Base-by-base conservation (phyloP, 2,797 vertebrate genomes). In the Tiaroga cobitis region DNA sequence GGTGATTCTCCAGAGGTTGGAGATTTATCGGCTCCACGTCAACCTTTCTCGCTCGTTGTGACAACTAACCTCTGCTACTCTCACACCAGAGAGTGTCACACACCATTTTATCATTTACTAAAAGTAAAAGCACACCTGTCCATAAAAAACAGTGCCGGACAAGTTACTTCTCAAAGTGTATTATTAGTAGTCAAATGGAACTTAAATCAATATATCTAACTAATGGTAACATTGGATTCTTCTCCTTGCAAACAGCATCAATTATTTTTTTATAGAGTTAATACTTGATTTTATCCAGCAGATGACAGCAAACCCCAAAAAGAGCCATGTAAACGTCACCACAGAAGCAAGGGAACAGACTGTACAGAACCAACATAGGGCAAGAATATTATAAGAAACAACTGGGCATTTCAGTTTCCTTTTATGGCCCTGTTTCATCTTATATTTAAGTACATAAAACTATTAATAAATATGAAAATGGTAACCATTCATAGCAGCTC, bases 261-360 rank as follows among this genome's bases (percentile, higher is more conserved):
- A 46, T 21, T 2, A 26, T 21, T 2, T 54, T 29, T 13, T 21
- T 11, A 6, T 8, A 5, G 37, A n/a, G 21, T n/a, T 26, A 24
- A 77, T 41, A 18, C 51, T 80, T 80, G 43, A 37, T 34, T 34
- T 13, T 21, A 26, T 83, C 72, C 86, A 89, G 73, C 74, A 87
- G 86, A 69, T 86, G 81, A 81, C 78, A 81, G 81, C 74, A 87
- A 43, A 69, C 51, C 16, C 67, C 67, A 32, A n/a, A 21, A 51
- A 51, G 6, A 46, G 4, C 16, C 32, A 29, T 34, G 21, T 18
- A 10, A 73, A 63, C 34, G 2, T 41, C 24, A 39, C 65, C 79
- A 41, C 10, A 68, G 19, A 79, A 46, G 10, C 9, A 79, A 79
- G 26, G 18, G 59, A 46, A 79, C 59, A 32, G 39, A 43, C 16